A percentile compares a stretch with the other conserved stretches of the same genome.
phyloP scores from a whole-genome alignment of 2,888 invertebrate genomes.

The Syrista parreyssii region DNA sequence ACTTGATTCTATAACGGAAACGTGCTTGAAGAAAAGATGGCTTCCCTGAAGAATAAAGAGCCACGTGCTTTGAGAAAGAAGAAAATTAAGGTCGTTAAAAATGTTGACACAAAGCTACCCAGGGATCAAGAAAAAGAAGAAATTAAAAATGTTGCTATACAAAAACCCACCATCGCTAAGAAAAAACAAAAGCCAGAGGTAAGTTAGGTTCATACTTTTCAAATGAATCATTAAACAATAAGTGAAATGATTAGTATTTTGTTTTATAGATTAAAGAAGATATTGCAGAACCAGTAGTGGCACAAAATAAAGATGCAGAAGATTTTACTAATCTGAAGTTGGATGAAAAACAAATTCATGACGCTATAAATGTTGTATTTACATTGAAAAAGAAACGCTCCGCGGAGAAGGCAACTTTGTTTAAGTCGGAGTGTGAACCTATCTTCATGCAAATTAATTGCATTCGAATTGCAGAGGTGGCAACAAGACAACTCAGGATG shows the following conservation, averaged over 20 bases:
- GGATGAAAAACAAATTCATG: slow-evolving; percentile 49
- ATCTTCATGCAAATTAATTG: slow-evolving; percentile 73
- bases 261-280: background rate
- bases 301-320: slow-evolving; percentile 14
- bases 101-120: background rate
- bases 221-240: background rate
- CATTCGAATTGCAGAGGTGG: slow-evolving; percentile 74
- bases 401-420: slow-evolving; percentile 64
- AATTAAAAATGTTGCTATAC: background rate
- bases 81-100: background rate
- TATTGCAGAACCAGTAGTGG: background rate
- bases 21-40: no score
- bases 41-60: background rate
- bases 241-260: background rate
- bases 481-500: slow-evolving; percentile 73
- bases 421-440: slow-evolving; percentile 69
- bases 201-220: background rate
- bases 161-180: background rate
- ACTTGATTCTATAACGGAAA: no score
- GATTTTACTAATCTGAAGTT: slow-evolving; percentile 25
- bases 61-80: slow-evolving; percentile 9
- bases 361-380: slow-evolving; percentile 58
- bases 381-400: slow-evolving; percentile 54
- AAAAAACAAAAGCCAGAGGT: slow-evolving; percentile 7
- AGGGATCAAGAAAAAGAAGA: background rate